Percentiles rank a stretch among this genome's conserved stretches.
These are phyloP conservation scores for Chirona hameri DNA, from an alignment of 2,888 invertebrate species.

Conservation along the genomic window DNA sequence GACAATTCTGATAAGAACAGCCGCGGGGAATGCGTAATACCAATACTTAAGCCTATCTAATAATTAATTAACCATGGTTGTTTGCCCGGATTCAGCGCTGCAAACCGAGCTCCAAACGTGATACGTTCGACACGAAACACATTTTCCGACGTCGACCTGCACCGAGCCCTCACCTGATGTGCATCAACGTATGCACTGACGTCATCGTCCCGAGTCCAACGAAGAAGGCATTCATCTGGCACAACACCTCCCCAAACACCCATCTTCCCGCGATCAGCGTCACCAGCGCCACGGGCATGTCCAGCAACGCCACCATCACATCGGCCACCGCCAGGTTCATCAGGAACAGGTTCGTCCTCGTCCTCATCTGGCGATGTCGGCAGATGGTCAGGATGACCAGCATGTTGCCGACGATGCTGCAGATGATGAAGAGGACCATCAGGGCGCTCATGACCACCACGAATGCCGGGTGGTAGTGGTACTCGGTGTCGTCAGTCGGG, in stretches of 20 bases:
- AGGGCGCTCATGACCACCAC: slow-evolving; percentile 45
- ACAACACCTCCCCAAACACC: slow-evolving; percentile 46
- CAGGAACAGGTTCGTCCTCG: slow-evolving; percentile 51
- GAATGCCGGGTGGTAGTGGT: slow-evolving; percentile 41
- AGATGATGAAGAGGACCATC: slow-evolving; percentile 45
- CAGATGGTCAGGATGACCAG: slow-evolving; percentile 50
- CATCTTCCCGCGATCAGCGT: slow-evolving; percentile 48
- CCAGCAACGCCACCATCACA: slow-evolving; percentile 47
- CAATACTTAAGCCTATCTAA: too few species aligned
- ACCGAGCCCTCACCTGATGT: slow-evolving; percentile 47
- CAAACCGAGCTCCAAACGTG: too few species aligned
- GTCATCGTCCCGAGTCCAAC: slow-evolving; percentile 49
- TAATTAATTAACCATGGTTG: too few species aligned
- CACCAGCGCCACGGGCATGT: slow-evolving; percentile 49
- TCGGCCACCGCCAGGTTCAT: slow-evolving; percentile 50
- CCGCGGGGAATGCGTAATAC: too few species aligned
- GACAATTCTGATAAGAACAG: too few species aligned
- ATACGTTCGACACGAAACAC: too few species aligned
- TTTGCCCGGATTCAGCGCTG: too few species aligned
- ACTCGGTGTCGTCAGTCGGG: neutral
- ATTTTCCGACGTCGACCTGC: too few species aligned
- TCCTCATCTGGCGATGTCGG: slow-evolving; percentile 49
- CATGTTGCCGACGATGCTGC: slow-evolving; percentile 48
- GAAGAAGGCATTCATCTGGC: slow-evolving; percentile 49
- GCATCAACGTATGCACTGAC: slow-evolving; percentile 52